phyloP scores from a whole-genome alignment of 2,797 vertebrate genomes.

The Taeniopygia guttata region DNA sequence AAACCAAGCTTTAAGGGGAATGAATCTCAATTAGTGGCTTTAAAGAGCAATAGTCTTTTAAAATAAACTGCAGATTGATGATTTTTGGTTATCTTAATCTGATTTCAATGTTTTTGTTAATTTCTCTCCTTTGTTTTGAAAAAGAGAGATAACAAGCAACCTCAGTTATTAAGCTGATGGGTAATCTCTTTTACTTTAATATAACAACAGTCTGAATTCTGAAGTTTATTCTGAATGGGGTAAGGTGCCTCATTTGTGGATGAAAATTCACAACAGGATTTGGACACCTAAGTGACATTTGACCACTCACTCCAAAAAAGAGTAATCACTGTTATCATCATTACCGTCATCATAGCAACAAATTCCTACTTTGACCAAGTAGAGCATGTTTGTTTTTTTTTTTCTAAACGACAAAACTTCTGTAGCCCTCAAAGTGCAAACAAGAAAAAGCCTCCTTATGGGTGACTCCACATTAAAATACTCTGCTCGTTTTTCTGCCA shows the following conservation, averaged over 20 bases:
- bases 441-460: not conserved
- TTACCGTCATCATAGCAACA: not conserved
- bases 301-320: not conserved
- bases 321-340: fast-evolving
- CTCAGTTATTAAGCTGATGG: not conserved
- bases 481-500: not conserved
- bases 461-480: not conserved
- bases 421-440: not conserved
- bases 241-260: not conserved
- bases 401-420: not conserved
- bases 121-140: not conserved
- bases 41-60: not conserved
- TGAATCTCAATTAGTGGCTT: not conserved
- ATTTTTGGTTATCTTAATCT: not conserved
- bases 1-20: not conserved
- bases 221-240: not conserved
- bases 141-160: not conserved
- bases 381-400: not conserved
- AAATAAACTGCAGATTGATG: not conserved
- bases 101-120: not conserved
- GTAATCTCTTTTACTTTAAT: not conserved
- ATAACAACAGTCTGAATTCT: not conserved
- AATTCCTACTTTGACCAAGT: not conserved
- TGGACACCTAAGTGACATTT: not conserved
- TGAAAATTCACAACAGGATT: not conserved